Base-by-base conservation (phyloP, 2,888 invertebrate genomes). In the Chymomyza fuscimana region DNA sequence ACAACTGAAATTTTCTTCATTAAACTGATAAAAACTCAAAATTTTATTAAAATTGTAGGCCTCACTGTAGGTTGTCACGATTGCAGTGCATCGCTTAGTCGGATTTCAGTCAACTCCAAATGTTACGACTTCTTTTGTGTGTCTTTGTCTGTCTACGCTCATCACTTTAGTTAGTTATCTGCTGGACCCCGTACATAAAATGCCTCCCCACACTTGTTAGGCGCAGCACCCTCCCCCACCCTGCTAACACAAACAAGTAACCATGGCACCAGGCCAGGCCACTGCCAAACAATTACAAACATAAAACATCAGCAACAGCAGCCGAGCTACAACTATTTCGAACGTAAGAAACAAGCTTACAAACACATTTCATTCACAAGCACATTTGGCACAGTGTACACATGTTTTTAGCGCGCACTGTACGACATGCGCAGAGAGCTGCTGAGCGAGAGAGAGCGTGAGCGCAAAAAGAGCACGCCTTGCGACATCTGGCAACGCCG, bases 251-350 rank as follows among this genome's bases (percentile, higher is more conserved):
- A 7, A 32, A 32, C 32, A 32, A 32, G 36, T 36, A 5, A 9
- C 7, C 36, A 36, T 9, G 36, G 36, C 36, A 2, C 36, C 6
- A 36, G 9, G 36, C 6, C 36, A 25, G 25, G 25, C 74, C 74
- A 74, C 77, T 77, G 75, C 76, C 81, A 77, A 87, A 86, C 84
- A 83, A 83, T 87, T 78, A 75, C 78, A 86, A 81, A 83, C 86
- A 79, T 77, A 79, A 77, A 78, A 78, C 77, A 81, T 22, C 51
- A 52, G 32, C 32, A 32, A 1, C 32, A 5, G 5, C 32, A 7
- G 32, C 32, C 32, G 51, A n/a, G 10, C 32, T 36, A n/a, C 54
- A 56, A 65, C 54, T 56, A 65, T 40, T 65, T 58, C 46, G 63
- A 50, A 51, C 52, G 52, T 54, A 54, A 54, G 52, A 16, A 19